Base-by-base conservation (phyloP, 2,888 invertebrate species). In the Heliconius hortense region DNA sequence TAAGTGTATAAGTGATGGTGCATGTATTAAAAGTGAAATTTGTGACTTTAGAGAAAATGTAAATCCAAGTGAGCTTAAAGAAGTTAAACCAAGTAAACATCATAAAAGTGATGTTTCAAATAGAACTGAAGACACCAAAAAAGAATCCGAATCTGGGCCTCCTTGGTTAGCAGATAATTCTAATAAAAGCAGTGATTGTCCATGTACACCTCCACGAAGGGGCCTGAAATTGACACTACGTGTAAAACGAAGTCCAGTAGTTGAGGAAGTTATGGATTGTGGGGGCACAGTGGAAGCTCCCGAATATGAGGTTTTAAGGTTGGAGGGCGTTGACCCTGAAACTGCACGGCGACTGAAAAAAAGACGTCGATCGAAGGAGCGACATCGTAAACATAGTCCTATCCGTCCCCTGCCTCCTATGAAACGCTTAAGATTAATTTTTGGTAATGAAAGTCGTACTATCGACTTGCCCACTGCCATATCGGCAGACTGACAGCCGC, bases 371-470 rank as follows among this genome's bases (percentile, higher is more conserved):
- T 93, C 92, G 81, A 95, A 87, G 84, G 91, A 91, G 81, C 89
- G 90, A 75, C 90, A 90, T 80, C 93, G 94, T 79, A 94, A 94
- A 81, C 94, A 95, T 82, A 94, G 94, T 82, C 93, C 93, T 79
- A 89, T 94, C 86, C 92, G 92, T 88, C 95, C 95, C 81, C 95
- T 96, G 84, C 96, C 96, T 80, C 96, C 96, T 72, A 96, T 97
- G 95, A 98, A 98, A 92, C 95, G 98, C 85, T 94, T 98, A 88
- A 95, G 97, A 86, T 94, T 98, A 85, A 97, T 97, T 85, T 97
- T 98, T 85, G 98, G 98, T 82, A 97, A 97, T 89, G 98, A 98
- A 90, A 97, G 97, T 86, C 97, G 96, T 87, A 97, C 97, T 87
- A 98, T 98, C 87, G 97, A 98, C 94, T 95, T 98, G 94, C 97